A percentile compares a stretch with the other conserved stretches of the same genome.
These are phyloP conservation scores for Ashinkailepas kermadecensis DNA, from an alignment of 2,888 invertebrate genomes.

Conservation along the genomic window DNA sequence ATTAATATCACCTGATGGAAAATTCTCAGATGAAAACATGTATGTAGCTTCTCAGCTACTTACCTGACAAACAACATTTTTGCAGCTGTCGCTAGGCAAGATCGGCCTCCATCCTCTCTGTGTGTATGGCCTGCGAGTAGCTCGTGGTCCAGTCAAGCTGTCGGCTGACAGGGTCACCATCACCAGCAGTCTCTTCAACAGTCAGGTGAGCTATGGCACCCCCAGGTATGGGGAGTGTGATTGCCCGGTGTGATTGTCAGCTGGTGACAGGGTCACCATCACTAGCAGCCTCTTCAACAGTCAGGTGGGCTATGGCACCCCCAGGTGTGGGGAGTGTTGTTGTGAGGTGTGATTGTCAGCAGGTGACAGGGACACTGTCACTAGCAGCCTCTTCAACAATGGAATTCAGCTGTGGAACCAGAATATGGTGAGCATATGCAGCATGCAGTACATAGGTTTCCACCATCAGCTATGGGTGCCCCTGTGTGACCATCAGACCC, in stretches of 20 bases:
- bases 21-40: too few relatives aligned
- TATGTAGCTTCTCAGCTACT: too few relatives aligned
- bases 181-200: constrained; percentile 23
- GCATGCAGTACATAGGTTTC: too few relatives aligned
- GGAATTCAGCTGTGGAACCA: too few relatives aligned
- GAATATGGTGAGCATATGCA: too few relatives aligned
- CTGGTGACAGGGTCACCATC: not conserved
- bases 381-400: too few relatives aligned
- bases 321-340: too few relatives aligned
- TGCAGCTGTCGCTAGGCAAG: not conserved
- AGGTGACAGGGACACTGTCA: not conserved
- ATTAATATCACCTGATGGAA: too few relatives aligned
- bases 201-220: not conserved
- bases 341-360: not conserved
- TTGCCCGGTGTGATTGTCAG: not conserved
- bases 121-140: not conserved
- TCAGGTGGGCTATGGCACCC: not conserved
- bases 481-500: too few relatives aligned
- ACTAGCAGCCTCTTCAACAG: constrained; percentile 20
- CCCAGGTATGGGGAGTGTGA: too few relatives aligned
- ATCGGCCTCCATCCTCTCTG: constrained; percentile 18
- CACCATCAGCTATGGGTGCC: too few relatives aligned
- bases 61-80: too few relatives aligned
- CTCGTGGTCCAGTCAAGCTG: not conserved
- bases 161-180: not conserved